Evolutionary conservation across 1,140 invertebrate species (phyloP).

Genomic region (Chelonus insularis): DNA sequence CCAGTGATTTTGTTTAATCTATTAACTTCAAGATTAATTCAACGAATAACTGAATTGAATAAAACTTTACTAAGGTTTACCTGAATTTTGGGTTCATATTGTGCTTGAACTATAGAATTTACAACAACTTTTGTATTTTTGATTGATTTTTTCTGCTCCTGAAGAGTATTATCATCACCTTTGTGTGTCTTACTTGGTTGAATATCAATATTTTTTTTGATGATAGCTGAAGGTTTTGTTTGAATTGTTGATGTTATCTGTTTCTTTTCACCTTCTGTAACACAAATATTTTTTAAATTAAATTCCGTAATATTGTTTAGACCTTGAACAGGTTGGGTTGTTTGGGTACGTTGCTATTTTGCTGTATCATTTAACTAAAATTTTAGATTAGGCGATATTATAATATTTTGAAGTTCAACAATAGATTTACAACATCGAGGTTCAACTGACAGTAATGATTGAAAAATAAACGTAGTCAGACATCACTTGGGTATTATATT

Average conservation of each 20-base stretch:
- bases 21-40: not conserved
- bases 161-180: constrained; percentile 32
- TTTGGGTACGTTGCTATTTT: no score
- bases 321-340: not conserved
- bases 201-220: constrained; percentile 49
- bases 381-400: no score
- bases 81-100: constrained; percentile 36
- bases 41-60: constrained; percentile 15
- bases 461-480: not conserved
- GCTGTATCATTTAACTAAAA: no score
- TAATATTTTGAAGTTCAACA: not conserved
- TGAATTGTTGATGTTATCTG: constrained; percentile 41
- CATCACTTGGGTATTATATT: not conserved
- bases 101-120: constrained; percentile 46
- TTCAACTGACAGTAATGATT: not conserved
- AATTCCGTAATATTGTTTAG: not conserved
- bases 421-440: constrained; percentile 6
- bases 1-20: no score
- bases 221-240: constrained; percentile 50
- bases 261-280: constrained; percentile 23
- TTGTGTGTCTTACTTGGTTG: constrained; percentile 55
- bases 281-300: constrained; percentile 10
- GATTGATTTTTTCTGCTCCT: constrained; percentile 48
- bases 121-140: constrained; percentile 51
- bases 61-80: constrained; percentile 24